Evolutionary conservation across 2,888 invertebrate genomes (phyloP).

Genomic region (Agriopis marginaria): DNA sequence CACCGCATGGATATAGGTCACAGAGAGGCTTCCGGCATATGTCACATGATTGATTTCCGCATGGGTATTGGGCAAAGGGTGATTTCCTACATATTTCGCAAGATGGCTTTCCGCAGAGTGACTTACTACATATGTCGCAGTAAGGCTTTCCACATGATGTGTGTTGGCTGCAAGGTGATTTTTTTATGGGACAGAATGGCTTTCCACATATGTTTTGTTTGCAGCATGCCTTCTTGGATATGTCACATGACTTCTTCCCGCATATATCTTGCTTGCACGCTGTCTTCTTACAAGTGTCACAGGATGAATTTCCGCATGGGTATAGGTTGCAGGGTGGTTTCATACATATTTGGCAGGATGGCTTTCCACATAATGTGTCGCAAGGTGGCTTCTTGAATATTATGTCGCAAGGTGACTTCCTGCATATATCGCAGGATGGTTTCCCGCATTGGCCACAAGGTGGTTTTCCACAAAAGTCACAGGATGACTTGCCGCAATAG

Average conservation of each 20-base stretch:
- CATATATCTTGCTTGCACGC: neutral
- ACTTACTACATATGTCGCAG: neutral
- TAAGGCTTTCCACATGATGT: neutral
- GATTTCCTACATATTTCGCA: neutral
- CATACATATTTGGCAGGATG: neutral
- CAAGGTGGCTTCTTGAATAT: neutral
- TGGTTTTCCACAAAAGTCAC: neutral
- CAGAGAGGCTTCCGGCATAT: neutral
- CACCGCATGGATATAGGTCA: neutral
- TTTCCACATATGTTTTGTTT: neutral
- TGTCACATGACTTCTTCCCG: neutral
- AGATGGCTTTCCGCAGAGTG: neutral
- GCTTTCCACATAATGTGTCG: neutral
- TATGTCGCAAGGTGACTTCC: neutral
- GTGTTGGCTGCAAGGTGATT: neutral
- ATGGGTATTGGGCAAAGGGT: neutral
- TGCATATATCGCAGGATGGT: neutral
- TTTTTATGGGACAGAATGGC: neutral
- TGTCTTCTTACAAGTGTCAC: neutral
- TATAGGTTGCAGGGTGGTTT: neutral
- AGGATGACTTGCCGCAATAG: neutral
- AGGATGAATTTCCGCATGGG: neutral
- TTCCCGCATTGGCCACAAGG: neutral
- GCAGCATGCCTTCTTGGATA: neutral
- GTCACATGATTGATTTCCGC: conserved; percentile 1